Conservation (phyloP, 1,140 invertebrate species). For the Venturia canescens region DNA sequence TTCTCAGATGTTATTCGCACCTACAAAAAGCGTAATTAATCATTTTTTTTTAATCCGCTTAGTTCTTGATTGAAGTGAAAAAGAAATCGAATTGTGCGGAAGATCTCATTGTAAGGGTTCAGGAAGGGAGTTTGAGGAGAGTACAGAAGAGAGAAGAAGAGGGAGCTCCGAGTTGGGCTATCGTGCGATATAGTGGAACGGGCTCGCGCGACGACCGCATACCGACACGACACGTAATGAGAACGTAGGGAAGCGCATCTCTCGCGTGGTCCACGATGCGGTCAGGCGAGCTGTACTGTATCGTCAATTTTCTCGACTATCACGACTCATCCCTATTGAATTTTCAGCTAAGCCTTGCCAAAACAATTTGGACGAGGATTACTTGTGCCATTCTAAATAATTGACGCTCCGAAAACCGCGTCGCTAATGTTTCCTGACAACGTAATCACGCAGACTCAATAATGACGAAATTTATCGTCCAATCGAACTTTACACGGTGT, state of each 20-base stretch:
- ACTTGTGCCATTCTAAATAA: background rate
- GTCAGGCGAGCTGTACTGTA: constrained; percentile 15
- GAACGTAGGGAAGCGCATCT: constrained; percentile 71
- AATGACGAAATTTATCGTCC: too few species aligned
- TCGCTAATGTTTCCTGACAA: background rate
- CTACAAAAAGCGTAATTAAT: too few species aligned
- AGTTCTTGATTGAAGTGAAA: too few species aligned
- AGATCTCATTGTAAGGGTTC: constrained; percentile 15
- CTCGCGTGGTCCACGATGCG: constrained; percentile 27
- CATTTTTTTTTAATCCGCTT: background rate
- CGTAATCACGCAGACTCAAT: too few species aligned
- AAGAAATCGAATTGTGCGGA: background rate
- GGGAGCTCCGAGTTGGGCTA: constrained; percentile 39
- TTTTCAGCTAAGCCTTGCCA: background rate
- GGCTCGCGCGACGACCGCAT: constrained; percentile 62
- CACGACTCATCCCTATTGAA: constrained; percentile 14
- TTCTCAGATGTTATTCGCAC: too few species aligned
- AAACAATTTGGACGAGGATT: background rate
- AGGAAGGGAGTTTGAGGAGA: constrained; percentile 16
- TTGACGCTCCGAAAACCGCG: background rate
- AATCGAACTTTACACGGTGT: too few species aligned
- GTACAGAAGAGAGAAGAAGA: constrained; percentile 39
- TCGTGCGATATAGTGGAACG: constrained; percentile 46
- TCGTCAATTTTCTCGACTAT: constrained; percentile 22
- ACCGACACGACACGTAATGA: constrained; percentile 76